Evolutionary conservation across 1,140 invertebrate genomes (phyloP).

Genomic region (Diabrotica virgifera): DNA sequence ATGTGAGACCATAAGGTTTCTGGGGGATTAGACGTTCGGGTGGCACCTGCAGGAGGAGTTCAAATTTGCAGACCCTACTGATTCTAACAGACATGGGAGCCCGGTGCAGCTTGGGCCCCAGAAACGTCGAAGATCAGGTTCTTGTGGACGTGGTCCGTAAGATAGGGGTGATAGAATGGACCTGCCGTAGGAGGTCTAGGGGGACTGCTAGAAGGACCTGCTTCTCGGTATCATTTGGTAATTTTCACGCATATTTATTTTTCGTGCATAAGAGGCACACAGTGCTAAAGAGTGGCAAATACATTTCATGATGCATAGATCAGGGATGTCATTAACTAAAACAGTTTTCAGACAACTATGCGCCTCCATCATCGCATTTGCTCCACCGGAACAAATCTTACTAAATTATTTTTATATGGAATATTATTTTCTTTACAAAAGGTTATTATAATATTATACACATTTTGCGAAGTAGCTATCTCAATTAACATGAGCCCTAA

Average conservation of each 20-base stretch:
- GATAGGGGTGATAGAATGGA: too few species aligned
- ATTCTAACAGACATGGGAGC: too few species aligned
- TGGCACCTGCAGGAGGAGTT: too few species aligned
- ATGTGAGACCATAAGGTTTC: too few species aligned
- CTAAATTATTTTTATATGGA: constrained; percentile 43
- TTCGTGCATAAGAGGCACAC: too few species aligned
- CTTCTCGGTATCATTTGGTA: constrained; percentile 20
- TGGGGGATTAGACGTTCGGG: too few species aligned
- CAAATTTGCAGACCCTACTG: too few species aligned
- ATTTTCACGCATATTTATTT: constrained; percentile 23
- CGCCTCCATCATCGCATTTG: constrained; percentile 44
- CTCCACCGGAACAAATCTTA: constrained; percentile 47
- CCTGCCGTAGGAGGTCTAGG: too few species aligned
- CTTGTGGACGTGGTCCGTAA: too few species aligned
- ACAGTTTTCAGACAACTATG: constrained; percentile 38
- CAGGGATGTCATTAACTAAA: constrained; percentile 14
- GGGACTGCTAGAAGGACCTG: too few species aligned
- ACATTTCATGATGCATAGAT: constrained; percentile 17
- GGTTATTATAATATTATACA: constrained; percentile 34
- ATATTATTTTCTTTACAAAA: constrained; percentile 42
- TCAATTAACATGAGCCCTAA: constrained; percentile 36
- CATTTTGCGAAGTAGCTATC: constrained; percentile 35
- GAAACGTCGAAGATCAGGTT: too few species aligned
- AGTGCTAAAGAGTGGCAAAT: constrained; percentile 22
- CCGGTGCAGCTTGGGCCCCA: too few species aligned